Evolutionary conservation across 2,888 invertebrate species (phyloP), one percentile per base, ranked within the genome.

Genomic region (Lochmaea capreae): DNA sequence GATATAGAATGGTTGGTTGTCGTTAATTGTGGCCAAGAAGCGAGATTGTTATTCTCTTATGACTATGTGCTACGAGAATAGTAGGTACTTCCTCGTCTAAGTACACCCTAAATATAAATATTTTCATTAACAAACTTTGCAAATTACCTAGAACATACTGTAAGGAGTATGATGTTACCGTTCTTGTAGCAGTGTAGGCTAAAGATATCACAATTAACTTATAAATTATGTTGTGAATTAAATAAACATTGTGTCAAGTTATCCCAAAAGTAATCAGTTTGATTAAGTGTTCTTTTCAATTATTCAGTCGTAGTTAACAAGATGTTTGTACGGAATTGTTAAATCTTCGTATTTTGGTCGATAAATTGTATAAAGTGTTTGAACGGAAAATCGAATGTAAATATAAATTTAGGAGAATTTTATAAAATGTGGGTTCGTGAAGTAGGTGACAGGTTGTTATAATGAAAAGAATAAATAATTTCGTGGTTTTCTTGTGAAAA

Each of bases 251-350:
- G 26, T 58, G 26, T 22, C 58, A 22, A 58, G 18, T 26, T 26
- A 26, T 58, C 58, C 58, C 58, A 58, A 18, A 58, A 58, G 22
- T 58, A 58, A 58, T 58, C 26, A 58, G 16, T 1, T 8, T 49
- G n/a, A 49, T 49, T n/a, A n/a, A 6, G n/a, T 8, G n/a, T 49
- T 49, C 14, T 8, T n/a, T 49, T 49, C 4, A 49, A 49, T 49
- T n/a, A 49, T 49, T n/a, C 14, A 14, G 49, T 6, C 6, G 6
- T 5, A n/a, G n/a, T 14, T 49, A 49, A 49, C 49, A 49, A n/a
- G 49, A 49, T 49, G n/a, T 49, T 49, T n/a, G 49, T 14, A 49
- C n/a, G 6, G n/a, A n/a, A 49, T 49, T n/a, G 2, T 6, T n/a
- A 49, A 49, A 3, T n/a, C n/a, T n/a, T 4, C 49, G 2, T n/a